These are phyloP conservation scores for Myzus persicae DNA, from an alignment of 1,140 invertebrate genomes.

Conservation along the genomic window DNA sequence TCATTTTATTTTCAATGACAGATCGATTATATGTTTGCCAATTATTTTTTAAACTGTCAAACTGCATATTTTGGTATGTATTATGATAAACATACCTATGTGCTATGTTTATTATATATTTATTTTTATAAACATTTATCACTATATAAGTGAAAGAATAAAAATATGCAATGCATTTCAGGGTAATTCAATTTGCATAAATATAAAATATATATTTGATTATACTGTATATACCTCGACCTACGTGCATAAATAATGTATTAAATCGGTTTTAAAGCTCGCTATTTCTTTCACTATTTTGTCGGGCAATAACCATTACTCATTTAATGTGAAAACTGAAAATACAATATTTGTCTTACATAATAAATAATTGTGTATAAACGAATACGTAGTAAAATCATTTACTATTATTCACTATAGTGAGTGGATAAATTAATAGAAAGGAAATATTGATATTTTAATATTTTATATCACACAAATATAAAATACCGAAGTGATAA, in stretches of 20 bases:
- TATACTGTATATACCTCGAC: neutral
- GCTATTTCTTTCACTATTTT: constrained; percentile 25
- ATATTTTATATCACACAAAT: too few species aligned
- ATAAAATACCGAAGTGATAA: neutral
- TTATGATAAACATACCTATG: neutral
- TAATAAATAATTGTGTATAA: neutral
- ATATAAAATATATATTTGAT: constrained; percentile 23
- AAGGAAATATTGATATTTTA: neutral
- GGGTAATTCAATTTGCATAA: constrained; percentile 19
- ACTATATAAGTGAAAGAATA: neutral
- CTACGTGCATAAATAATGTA: neutral
- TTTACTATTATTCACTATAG: neutral
- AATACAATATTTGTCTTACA: neutral
- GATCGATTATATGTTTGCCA: neutral
- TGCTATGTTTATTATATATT: neutral
- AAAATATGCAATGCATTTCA: neutral
- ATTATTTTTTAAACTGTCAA: neutral
- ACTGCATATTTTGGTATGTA: neutral
- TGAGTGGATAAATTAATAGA: neutral
- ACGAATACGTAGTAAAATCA: neutral
- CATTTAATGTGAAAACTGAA: neutral
- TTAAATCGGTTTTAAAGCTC: constrained; percentile 27
- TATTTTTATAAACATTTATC: too few species aligned
- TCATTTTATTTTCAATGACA: neutral
- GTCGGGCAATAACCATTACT: constrained; percentile 17